phyloP scores from a whole-genome alignment of 2,113 vertebrate genomes.

The Scopus umbretta region DNA sequence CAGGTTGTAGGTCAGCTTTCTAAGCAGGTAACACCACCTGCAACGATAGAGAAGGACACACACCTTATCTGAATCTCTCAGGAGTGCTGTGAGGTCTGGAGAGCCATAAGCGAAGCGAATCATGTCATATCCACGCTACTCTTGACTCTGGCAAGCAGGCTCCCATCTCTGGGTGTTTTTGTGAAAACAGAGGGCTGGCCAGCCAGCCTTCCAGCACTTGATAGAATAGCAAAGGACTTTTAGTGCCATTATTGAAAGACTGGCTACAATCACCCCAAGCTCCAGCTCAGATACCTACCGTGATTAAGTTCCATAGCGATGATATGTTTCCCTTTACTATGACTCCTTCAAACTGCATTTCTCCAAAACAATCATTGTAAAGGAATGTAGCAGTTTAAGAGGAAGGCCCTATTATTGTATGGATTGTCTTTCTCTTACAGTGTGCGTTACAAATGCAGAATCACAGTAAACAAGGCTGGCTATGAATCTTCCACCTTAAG shows the following conservation, averaged over 20 bases:
- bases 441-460: not conserved
- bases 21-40: not conserved
- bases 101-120: not conserved
- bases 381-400: not conserved
- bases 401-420: not conserved
- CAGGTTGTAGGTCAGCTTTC: slow-evolving; percentile 30
- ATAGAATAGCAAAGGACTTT: not conserved
- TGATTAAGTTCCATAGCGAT: not conserved
- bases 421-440: not conserved
- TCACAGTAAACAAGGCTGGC: not conserved
- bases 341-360: not conserved
- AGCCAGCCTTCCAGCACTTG: not conserved
- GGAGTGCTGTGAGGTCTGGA: not conserved
- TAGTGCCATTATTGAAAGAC: not conserved
- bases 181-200: not conserved
- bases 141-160: not conserved
- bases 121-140: not conserved
- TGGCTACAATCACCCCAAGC: not conserved
- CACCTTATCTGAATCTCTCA: not conserved
- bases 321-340: not conserved
- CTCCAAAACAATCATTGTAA: not conserved
- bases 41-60: not conserved
- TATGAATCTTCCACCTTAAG: not conserved
- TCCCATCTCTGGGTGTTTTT: not conserved
- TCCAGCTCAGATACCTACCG: not conserved